Evolutionary conservation across 2,797 vertebrate species (phyloP).

Genomic region (Malurus splendens): DNA sequence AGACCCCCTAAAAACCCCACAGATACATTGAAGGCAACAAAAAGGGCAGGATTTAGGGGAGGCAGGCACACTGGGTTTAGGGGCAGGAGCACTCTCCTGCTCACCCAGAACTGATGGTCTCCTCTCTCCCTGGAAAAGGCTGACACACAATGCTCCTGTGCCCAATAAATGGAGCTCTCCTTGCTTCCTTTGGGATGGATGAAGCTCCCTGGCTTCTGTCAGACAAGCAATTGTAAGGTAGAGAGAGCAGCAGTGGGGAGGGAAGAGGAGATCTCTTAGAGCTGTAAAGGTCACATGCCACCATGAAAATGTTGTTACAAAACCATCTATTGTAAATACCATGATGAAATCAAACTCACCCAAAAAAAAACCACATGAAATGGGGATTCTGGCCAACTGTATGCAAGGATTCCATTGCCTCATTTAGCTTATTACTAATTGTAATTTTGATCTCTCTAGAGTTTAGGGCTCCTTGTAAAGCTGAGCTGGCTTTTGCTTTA

Average conservation of each 20-base stretch:
- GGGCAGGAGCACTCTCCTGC: neutral
- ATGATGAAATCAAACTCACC: neutral
- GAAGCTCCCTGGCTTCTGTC: neutral
- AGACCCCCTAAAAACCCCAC: rapidly evolving
- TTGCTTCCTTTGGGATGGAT: neutral
- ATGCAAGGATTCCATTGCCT: neutral
- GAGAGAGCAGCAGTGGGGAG: neutral
- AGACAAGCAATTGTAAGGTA: neutral
- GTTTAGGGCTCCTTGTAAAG: neutral
- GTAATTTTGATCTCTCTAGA: neutral
- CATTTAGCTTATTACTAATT: neutral
- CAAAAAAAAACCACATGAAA: neutral
- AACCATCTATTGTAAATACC: neutral
- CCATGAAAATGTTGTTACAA: neutral
- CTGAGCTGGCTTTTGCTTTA: neutral
- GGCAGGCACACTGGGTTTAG: neutral
- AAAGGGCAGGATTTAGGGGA: neutral
- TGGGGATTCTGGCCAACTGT: neutral
- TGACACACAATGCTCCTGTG: neutral
- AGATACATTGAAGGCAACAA: neutral
- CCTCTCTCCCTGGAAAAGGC: neutral
- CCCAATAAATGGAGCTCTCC: neutral
- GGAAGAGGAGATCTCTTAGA: neutral
- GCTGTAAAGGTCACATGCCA: neutral
- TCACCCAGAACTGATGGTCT: neutral